phyloP scores from a whole-genome alignment of 2,797 vertebrate species.

The Cyclura pinguis region DNA sequence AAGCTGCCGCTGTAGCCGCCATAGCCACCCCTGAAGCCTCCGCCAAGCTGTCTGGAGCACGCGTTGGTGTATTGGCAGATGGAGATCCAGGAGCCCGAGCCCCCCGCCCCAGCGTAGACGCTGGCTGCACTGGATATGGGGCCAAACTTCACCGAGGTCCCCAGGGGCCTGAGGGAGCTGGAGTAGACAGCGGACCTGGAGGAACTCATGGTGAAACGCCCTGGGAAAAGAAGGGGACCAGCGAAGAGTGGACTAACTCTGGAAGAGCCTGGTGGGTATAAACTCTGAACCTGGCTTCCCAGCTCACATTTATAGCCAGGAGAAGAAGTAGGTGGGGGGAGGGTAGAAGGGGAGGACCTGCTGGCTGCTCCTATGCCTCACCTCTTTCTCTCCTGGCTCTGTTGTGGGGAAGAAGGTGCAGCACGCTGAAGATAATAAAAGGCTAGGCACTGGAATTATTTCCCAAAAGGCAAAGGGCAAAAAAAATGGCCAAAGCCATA shows the following conservation, averaged over 20 bases:
- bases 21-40: slow-evolving; percentile 40
- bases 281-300: too few species aligned
- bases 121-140: slow-evolving; percentile 76
- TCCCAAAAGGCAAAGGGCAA: too few species aligned
- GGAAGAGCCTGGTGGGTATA: neutral
- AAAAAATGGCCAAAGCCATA: too few species aligned
- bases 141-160: slow-evolving; percentile 25
- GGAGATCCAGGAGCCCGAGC: slow-evolving; percentile 83
- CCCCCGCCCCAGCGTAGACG: slow-evolving; percentile 86
- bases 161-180: slow-evolving; percentile 13
- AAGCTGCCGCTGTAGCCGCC: slow-evolving; percentile 61
- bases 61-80: slow-evolving; percentile 63
- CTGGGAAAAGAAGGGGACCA: neutral
- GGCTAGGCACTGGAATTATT: too few species aligned
- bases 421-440: too few species aligned
- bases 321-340: neutral
- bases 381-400: neutral
- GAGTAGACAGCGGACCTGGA: slow-evolving; percentile 64
- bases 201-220: slow-evolving; percentile 68
- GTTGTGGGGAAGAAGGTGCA: neutral
- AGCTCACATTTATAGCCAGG: slow-evolving; percentile 46
- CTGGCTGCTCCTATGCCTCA: neutral
- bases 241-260: too few species aligned
- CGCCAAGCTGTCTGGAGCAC: slow-evolving; percentile 32
- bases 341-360: neutral